These are phyloP conservation scores for Psittacula echo DNA, from an alignment of 2,797 vertebrate genomes.

Conservation along the genomic window DNA sequence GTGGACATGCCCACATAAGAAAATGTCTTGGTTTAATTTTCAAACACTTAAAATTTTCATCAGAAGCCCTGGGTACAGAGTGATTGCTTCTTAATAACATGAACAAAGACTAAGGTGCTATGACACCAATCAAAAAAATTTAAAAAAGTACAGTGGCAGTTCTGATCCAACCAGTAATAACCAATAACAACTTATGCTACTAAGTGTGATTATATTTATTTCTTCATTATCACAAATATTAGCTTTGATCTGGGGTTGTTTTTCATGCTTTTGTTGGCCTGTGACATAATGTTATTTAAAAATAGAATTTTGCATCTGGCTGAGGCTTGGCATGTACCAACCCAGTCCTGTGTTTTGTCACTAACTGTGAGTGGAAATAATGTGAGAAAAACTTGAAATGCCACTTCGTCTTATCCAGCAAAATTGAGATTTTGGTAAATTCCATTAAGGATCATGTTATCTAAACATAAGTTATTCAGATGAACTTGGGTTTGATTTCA, in stretches of 20 bases:
- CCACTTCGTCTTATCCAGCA: neutral
- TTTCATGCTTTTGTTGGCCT: neutral
- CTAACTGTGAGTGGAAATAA: neutral
- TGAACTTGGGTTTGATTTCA: neutral
- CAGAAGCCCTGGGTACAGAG: neutral
- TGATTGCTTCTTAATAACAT: neutral
- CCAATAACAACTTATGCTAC: neutral
- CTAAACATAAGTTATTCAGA: constrained; percentile 1
- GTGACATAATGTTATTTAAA: neutral
- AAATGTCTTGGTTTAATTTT: neutral
- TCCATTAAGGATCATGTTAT: neutral
- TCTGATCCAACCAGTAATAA: neutral
- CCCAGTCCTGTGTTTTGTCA: neutral
- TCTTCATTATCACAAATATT: neutral
- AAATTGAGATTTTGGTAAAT: neutral
- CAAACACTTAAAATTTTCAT: neutral
- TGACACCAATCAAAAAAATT: neutral
- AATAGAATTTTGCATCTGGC: neutral
- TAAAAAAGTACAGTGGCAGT: neutral
- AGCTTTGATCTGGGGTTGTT: neutral
- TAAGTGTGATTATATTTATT: neutral
- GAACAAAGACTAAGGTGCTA: neutral
- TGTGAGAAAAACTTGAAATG: neutral
- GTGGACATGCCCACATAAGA: neutral
- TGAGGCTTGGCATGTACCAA: neutral